Base-by-base conservation (phyloP, 1,140 invertebrate species). In the Brachionus manjavacas region DNA sequence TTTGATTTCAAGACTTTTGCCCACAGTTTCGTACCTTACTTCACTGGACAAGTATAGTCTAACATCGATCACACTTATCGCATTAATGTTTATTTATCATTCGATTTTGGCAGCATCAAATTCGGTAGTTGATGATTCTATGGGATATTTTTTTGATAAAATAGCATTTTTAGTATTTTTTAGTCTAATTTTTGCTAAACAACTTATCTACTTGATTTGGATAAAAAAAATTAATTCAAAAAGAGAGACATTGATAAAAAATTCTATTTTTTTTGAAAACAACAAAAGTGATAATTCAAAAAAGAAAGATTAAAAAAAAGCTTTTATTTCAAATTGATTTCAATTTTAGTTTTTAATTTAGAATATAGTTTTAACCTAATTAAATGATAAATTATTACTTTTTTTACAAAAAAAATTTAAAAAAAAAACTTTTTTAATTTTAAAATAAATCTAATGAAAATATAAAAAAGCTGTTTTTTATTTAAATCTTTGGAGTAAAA, bases 41-140 rank as follows among this genome's bases (percentile, higher is more conserved):
- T 43, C 64, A 70, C 25, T 83, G 9, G 81, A 83, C 43, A 83
- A 83, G 46, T 83, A 83, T 14, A 60, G 60, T 39, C 39, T 83
- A n/a, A 11, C 23, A 23, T 68, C 64, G 3, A 46, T 83, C 43
- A 39, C 52, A 12, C 14, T 83, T 20, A 68, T 83, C 0, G n/a
- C 60, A 11, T 43, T 70, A 7, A 46, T 83, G 39, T 83, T 46
- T 46, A 83, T 68, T 35, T 83, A 68, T 14, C 81, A 83, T 39
- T 68, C 81, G 8, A 28, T 83, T 70, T 68, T 83, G 8, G 60
- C 60, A 41, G 79, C 79, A 12, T 81, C 20, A 11, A 68, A 3
- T 2, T 9, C 52, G 4, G 8, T 39, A 7, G 16, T 81, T 16
- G 23, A 31, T 2, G 79, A 81, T 9, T 46, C 52, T 11, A 20